A percentile compares a stretch with the other conserved stretches of the same genome.
Evolutionary conservation across 1,140 invertebrate genomes (phyloP).

Genomic region (Calosoma granatense): DNA sequence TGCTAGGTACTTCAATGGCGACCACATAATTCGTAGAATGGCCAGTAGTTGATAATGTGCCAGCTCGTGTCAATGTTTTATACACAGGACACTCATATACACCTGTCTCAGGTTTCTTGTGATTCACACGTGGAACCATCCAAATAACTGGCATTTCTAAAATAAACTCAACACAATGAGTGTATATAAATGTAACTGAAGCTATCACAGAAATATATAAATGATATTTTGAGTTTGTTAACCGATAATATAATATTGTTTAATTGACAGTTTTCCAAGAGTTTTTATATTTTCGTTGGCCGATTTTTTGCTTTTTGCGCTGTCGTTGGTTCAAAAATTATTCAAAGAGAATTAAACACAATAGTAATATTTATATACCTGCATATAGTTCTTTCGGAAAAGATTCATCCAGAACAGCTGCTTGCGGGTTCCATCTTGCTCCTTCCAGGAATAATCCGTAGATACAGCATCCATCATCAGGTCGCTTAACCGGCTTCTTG

Average conservation of each 20-base stretch:
- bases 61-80: slow-evolving; percentile 56
- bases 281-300: too few relatives aligned
- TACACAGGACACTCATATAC: slow-evolving; percentile 65
- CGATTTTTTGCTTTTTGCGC: too few relatives aligned
- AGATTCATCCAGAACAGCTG: slow-evolving; percentile 44
- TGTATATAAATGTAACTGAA: too few relatives aligned
- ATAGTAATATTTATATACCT: too few relatives aligned
- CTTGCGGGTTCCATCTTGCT: slow-evolving; percentile 50
- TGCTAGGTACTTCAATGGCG: slow-evolving; percentile 53
- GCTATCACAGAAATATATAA: too few relatives aligned
- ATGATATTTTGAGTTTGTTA: too few relatives aligned
- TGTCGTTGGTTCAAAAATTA: too few relatives aligned
- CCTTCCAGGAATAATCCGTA: slow-evolving; percentile 66
- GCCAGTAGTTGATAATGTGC: slow-evolving; percentile 65
- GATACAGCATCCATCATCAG: slow-evolving; percentile 57
- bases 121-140: slow-evolving; percentile 46
- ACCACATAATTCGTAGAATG: slow-evolving; percentile 75
- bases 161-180: slow-evolving; percentile 17
- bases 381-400: slow-evolving; percentile 52
- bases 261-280: too few relatives aligned
- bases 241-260: too few relatives aligned
- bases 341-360: too few relatives aligned
- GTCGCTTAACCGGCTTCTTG: slow-evolving; percentile 35
- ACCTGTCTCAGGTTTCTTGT: slow-evolving; percentile 30
- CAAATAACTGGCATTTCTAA: slow-evolving; percentile 53